Percentiles rank a stretch among this genome's conserved stretches.
Conservation (phyloP, 2,888 invertebrate species). For the Yponomeuta evonymella region DNA sequence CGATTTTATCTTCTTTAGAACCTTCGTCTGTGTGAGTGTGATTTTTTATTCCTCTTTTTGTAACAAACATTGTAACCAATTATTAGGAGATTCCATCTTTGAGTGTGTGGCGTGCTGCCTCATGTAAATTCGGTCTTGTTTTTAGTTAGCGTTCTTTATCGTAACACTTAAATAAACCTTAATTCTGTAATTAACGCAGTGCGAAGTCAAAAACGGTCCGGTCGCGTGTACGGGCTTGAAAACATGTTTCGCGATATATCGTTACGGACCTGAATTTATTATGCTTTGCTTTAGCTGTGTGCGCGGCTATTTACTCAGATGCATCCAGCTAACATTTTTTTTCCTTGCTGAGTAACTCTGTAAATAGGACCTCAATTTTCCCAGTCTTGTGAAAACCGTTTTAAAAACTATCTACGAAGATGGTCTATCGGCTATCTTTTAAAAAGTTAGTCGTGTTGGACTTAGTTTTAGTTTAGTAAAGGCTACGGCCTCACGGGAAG, state of each 20-base stretch:
- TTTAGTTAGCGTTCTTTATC: conserved; percentile 44
- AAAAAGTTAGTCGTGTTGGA: conserved; percentile 17
- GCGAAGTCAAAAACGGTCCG: conserved; percentile 35
- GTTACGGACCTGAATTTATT: conserved; percentile 1
- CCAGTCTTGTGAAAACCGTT: conserved; percentile 1
- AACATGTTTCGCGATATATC: conserved; percentile 7
- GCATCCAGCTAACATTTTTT: background rate
- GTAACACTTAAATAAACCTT: conserved; percentile 40
- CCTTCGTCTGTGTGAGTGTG: conserved; percentile 27
- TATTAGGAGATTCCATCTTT: conserved; percentile 61
- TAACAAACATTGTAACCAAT: conserved; percentile 38
- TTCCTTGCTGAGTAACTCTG: background rate
- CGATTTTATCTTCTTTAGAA: conserved; percentile 47
- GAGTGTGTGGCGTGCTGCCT: conserved; percentile 49
- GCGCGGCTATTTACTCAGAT: conserved; percentile 1
- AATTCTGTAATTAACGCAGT: conserved; percentile 51
- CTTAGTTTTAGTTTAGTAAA: conserved; percentile 24
- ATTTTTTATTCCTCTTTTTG: conserved; percentile 28
- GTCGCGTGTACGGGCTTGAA: conserved; percentile 12
- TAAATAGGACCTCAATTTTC: background rate
- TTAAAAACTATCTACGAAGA: conserved; percentile 5
- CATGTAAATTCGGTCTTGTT: conserved; percentile 52
- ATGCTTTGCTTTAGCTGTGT: conserved; percentile 2
- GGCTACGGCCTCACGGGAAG: conserved; percentile 24
- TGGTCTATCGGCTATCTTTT: conserved; percentile 17